These are phyloP conservation scores for Saiga tatarica DNA, from an alignment of 2,113 vertebrate species.

Conservation along the genomic window DNA sequence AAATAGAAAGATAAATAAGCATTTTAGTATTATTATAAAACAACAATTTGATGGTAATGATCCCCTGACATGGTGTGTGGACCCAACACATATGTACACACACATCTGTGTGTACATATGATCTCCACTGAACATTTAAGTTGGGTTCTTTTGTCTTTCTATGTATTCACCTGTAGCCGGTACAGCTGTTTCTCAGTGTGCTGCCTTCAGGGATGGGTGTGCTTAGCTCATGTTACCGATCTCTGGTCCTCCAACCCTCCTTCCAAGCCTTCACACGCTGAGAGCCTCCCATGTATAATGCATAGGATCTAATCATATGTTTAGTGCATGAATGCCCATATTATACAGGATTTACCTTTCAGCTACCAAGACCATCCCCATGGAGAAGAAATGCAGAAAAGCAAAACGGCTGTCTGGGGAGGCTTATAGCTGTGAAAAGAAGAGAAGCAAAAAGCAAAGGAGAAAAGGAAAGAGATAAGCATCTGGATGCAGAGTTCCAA, in stretches of 20 bases:
- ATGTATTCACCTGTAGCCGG: background rate
- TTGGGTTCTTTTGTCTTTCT: background rate
- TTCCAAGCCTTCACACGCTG: background rate
- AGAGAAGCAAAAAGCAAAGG: too few species aligned
- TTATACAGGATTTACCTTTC: background rate
- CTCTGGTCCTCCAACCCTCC: background rate
- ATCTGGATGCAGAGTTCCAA: too few species aligned
- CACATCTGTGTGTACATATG: background rate
- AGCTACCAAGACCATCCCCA: background rate
- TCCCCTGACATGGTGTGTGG: background rate
- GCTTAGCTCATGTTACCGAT: background rate
- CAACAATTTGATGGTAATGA: background rate
- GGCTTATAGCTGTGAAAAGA: too few species aligned
- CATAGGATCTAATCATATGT: background rate
- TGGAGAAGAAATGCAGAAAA: too few species aligned
- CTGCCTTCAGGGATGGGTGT: background rate
- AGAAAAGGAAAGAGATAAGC: too few species aligned
- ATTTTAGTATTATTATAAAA: background rate
- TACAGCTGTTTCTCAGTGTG: background rate
- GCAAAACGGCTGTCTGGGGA: too few species aligned
- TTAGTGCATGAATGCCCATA: background rate
- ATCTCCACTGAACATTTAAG: background rate
- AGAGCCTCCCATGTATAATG: background rate
- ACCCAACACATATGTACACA: background rate
- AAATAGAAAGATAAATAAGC: background rate